Evolutionary conservation across 2,113 vertebrate genomes (phyloP), one percentile per base, ranked within the genome.

Genomic region (Misgurnus mizolepis): DNA sequence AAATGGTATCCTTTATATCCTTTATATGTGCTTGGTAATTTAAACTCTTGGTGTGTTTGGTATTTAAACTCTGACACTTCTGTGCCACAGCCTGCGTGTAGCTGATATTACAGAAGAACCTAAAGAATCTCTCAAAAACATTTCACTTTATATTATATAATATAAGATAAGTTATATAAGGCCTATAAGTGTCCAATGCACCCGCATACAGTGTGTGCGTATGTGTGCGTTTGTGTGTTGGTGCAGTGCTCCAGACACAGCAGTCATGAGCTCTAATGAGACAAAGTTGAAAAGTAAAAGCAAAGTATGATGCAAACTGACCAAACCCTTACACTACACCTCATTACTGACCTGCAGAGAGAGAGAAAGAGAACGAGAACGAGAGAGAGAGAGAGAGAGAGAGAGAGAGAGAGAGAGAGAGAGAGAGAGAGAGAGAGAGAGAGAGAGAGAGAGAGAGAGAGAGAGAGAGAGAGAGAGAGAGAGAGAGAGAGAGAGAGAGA

Each of bases 351-450:
- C 60, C 50, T 45, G 10, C 22, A 34, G 18, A 64, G 39, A 49
- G 10, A 62, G 22, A 34, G 61, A 67, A 50, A 56, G 10, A 14
- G 61, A 80, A 39, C 39, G 27, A 76, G 60, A 62, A 4, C n/a
- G n/a, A 9, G 69, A 73, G 39, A 76, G 9, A 62, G 22, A 34
- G 47, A 67, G 64, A 66, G 10, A 18, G 69, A 80, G 27, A 18
- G 68, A 66, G 61, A 60, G 41, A 40, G 7, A 53, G 9, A 49
- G 6, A 56, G 17, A 77, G 17, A 53, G 55, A 75, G 71, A 22
- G 58, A 7, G 10, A 80, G 68, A 80, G 86, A 88, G 78, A 45
- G 82, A 78, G 60, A 82, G 74, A 72, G n/a, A 9, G 69, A 73
- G 78, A 83, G 62, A 61, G 79, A 61, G 72, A 27, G 72, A 66